Evolutionary conservation across 2,113 vertebrate species (phyloP).

Genomic region (Festucalex cinctus): DNA sequence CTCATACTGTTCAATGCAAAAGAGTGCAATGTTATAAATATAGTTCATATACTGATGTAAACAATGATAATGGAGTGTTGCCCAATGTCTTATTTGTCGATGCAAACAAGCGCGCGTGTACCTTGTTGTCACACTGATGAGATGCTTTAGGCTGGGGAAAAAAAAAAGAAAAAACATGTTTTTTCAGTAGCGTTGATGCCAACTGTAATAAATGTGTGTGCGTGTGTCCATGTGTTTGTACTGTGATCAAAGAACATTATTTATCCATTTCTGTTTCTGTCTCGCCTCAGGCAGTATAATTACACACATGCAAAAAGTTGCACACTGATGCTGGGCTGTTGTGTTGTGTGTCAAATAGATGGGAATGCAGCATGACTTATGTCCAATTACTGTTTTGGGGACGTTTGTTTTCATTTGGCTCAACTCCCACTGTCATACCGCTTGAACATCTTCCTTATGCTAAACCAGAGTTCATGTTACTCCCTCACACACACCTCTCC

Average conservation of each 20-base stretch:
- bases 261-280: constrained; percentile 56
- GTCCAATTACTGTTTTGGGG: constrained; percentile 38
- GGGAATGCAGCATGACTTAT: constrained; percentile 28
- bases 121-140: background rate
- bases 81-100: background rate
- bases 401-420: constrained; percentile 34
- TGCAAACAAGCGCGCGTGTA: background rate
- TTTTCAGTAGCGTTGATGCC: constrained; percentile 24
- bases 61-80: background rate
- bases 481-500: background rate
- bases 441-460: constrained; percentile 8
- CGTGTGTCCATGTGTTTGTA: constrained; percentile 14
- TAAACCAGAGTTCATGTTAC: constrained; percentile 6
- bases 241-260: constrained; percentile 67
- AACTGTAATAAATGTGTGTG: constrained; percentile 25
- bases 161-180: constrained; percentile 7
- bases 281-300: constrained; percentile 49
- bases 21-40: no score
- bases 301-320: constrained; percentile 19
- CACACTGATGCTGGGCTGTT: constrained; percentile 39
- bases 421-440: constrained; percentile 35
- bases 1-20: no score
- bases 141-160: background rate
- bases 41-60: background rate
- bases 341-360: constrained; percentile 48